Evolutionary conservation across 2,888 invertebrate species (phyloP), one percentile per base, ranked within the genome.

Genomic region (Gerris lacustris): DNA sequence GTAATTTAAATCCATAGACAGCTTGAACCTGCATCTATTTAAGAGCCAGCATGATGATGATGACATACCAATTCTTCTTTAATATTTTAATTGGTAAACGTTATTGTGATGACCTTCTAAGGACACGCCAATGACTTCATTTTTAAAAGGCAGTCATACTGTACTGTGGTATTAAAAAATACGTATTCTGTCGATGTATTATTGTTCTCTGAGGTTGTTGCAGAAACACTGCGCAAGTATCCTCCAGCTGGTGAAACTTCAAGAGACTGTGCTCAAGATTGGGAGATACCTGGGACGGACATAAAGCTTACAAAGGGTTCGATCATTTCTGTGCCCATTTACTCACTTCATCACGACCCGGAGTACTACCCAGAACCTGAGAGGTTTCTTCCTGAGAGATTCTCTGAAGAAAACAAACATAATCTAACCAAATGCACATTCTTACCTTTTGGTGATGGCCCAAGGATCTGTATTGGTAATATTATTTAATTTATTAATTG

Each of bases 141-240:
- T n/a, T n/a, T n/a, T n/a, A n/a, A n/a, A n/a, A n/a, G n/a, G n/a
- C n/a, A n/a, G n/a, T n/a, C n/a, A n/a, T n/a, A n/a, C n/a, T n/a
- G n/a, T n/a, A n/a, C n/a, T n/a, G n/a, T n/a, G n/a, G n/a, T n/a
- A n/a, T n/a, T n/a, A n/a, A n/a, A n/a, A n/a, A n/a, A n/a, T n/a
- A n/a, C n/a, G n/a, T n/a, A n/a, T n/a, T n/a, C n/a, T n/a, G n/a
- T n/a, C n/a, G n/a, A n/a, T n/a, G n/a, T n/a, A 31, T 31, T 31
- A 31, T 31, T 31, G 31, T 31, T 31, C 1, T 31, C 31, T 31
- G 31, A 31, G 72, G 71, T 70, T 70, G 55, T 79, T 79, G 63
- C 78, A 84, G 86, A 86, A 79, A 84, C 86, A 1, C 78, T 86
- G 74, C 79, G 86, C 63, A 84, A 85, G 77, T 84, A 85, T 78